Conservation (phyloP, 2,113 vertebrate species). For the Macrotus californicus region DNA sequence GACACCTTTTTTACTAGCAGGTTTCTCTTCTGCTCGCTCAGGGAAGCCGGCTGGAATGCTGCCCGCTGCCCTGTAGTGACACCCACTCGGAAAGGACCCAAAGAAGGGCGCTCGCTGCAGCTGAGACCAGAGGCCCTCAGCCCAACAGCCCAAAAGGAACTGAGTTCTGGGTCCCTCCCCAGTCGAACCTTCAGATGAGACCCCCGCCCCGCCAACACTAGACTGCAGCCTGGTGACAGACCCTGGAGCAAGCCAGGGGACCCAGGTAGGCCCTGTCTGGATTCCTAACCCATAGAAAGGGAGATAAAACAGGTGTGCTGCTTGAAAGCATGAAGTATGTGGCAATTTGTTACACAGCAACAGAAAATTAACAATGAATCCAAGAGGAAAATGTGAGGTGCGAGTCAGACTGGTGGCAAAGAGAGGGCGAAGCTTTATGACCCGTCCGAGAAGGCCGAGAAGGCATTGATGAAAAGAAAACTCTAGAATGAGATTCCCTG, state of each 20-base stretch:
- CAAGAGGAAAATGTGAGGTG: background rate
- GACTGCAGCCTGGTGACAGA: no score
- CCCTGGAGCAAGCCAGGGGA: no score
- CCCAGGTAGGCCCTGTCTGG: no score
- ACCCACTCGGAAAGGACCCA: no score
- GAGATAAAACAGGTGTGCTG: background rate
- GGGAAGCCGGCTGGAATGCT: background rate
- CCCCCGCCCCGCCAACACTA: no score
- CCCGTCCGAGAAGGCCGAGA: background rate
- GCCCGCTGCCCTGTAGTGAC: background rate
- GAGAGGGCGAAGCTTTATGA: background rate
- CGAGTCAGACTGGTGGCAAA: background rate
- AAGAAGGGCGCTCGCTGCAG: background rate
- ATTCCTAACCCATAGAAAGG: no score
- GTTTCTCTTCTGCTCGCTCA: background rate
- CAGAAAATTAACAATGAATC: background rate
- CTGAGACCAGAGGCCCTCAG: background rate
- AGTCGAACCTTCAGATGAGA: no score
- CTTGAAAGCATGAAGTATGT: background rate
- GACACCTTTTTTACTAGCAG: background rate
- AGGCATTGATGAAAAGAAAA: background rate
- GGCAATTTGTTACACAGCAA: background rate
- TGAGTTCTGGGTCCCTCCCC: background rate
- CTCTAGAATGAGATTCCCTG: background rate
- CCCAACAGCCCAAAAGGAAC: background rate